phyloP scores from a whole-genome alignment of 2,797 vertebrate species.

The Takifugu rubripes region DNA sequence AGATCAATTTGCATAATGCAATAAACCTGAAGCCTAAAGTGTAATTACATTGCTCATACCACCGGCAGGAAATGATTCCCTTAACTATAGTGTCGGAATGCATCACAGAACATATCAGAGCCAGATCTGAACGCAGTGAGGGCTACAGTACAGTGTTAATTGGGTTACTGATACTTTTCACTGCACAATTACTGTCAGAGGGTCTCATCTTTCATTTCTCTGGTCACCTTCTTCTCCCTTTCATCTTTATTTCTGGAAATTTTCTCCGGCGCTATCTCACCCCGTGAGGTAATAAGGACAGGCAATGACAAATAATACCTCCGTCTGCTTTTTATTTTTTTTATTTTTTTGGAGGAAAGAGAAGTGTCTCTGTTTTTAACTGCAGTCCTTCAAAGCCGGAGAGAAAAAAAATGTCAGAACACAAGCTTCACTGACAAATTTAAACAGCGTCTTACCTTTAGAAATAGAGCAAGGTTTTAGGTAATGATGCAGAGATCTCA shows the following conservation, averaged over 20 bases:
- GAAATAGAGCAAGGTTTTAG: too few relatives aligned
- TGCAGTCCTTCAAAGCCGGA: too few relatives aligned
- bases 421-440: too few relatives aligned
- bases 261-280: background rate
- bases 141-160: slow-evolving; percentile 64
- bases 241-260: slow-evolving; percentile 18
- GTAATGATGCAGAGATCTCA: too few relatives aligned
- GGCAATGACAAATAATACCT: slow-evolving; percentile 1
- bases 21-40: slow-evolving; percentile 68
- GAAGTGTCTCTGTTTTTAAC: background rate
- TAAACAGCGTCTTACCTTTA: too few relatives aligned
- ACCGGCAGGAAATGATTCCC: slow-evolving; percentile 63
- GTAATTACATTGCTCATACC: slow-evolving; percentile 71
- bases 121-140: slow-evolving; percentile 56
- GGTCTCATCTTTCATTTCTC: slow-evolving; percentile 55
- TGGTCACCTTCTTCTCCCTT: slow-evolving; percentile 37
- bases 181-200: slow-evolving; percentile 65
- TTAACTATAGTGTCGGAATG: slow-evolving; percentile 63
- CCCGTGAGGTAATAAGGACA: slow-evolving; percentile 5
- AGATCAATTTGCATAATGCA: slow-evolving; percentile 72
- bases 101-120: slow-evolving; percentile 67
- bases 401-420: too few relatives aligned
- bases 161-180: slow-evolving; percentile 67
- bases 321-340: too few relatives aligned
- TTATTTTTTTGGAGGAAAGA: slow-evolving; percentile 7